Percentiles rank a stretch among this genome's conserved stretches.
Conservation (phyloP, 1,140 invertebrate genomes). For the Oncopodura yosiiana region DNA sequence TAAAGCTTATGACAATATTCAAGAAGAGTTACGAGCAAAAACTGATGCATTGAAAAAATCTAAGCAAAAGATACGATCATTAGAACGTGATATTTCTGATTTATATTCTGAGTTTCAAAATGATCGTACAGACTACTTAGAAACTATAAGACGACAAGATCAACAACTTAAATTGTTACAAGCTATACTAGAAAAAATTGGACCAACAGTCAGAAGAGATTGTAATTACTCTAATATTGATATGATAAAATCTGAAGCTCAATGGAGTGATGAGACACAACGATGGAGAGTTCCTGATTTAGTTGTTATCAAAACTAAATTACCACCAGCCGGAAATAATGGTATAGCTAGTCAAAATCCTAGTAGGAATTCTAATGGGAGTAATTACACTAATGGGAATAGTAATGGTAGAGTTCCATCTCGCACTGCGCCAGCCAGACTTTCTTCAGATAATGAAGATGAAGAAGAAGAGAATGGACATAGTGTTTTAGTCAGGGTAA, state of each 20-base stretch:
- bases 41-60: constrained; percentile 59
- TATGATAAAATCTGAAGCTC: constrained; percentile 54
- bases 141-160: constrained; percentile 69
- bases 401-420: constrained; percentile 38
- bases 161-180: constrained; percentile 58
- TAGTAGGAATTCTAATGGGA: not conserved
- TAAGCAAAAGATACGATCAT: constrained; percentile 53
- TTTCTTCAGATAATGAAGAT: constrained; percentile 39
- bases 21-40: constrained; percentile 63
- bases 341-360: not conserved
- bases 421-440: constrained; percentile 43
- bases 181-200: constrained; percentile 59
- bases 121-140: constrained; percentile 72
- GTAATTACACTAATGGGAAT: constrained; percentile 25
- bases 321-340: constrained; percentile 52
- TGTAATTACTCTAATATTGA: constrained; percentile 64
- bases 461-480: constrained; percentile 39
- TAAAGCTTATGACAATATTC: constrained; percentile 62
- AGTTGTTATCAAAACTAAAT: constrained; percentile 50
- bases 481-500: constrained; percentile 40
- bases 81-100: constrained; percentile 65
- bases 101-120: constrained; percentile 74
- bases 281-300: constrained; percentile 63
- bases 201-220: constrained; percentile 60
- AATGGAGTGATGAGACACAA: constrained; percentile 66